These are phyloP conservation scores for Pachycephus smyrnensis DNA, from an alignment of 2,888 invertebrate genomes.

Conservation along the genomic window DNA sequence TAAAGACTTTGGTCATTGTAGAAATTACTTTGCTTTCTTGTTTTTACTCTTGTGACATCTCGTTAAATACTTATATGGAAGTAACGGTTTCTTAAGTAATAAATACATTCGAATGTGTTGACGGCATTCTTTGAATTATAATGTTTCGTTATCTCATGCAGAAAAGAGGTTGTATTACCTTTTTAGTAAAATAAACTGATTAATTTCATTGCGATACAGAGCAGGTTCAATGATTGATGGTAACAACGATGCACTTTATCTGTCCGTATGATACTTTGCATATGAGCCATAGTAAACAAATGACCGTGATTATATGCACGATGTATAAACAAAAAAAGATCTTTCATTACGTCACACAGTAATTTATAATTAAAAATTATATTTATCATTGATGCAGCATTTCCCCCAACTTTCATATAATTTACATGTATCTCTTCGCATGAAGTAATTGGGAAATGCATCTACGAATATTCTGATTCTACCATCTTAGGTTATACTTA, in stretches of 20 bases:
- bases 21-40: not conserved
- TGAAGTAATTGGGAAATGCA: not conserved
- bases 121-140: not conserved
- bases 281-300: not conserved
- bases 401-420: not conserved
- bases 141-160: not conserved
- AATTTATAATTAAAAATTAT: not conserved
- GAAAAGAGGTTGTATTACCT: not conserved
- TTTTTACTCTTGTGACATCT: not conserved
- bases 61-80: not conserved
- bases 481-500: not conserved
- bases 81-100: not conserved
- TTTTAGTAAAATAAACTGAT: not conserved
- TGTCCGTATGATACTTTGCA: not conserved
- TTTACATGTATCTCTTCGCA: not conserved
- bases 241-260: not conserved
- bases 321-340: not conserved
- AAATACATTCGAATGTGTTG: not conserved
- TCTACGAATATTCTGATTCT: not conserved
- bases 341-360: not conserved
- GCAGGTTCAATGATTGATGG: not conserved
- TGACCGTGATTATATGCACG: not conserved
- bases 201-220: not conserved
- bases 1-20: not conserved
- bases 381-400: not conserved